A percentile compares a stretch with the other conserved stretches of the same genome.
Conservation (phyloP, 2,888 invertebrate species). For the Atethmia centrago region DNA sequence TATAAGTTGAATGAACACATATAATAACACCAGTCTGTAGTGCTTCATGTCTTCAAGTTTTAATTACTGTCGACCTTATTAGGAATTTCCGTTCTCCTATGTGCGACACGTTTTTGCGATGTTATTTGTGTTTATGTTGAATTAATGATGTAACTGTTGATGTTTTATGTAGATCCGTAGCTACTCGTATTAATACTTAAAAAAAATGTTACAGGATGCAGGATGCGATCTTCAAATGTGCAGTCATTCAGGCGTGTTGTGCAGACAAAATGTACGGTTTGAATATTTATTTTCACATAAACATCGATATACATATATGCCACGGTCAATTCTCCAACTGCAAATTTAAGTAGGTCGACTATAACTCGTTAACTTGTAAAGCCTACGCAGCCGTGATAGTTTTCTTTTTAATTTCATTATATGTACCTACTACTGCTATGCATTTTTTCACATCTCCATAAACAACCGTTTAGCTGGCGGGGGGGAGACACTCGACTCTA, state of each 20-base stretch:
- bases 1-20: slow-evolving; percentile 33
- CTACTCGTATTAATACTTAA: no score
- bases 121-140: background rate
- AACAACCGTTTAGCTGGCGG: no score
- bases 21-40: background rate
- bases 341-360: no score
- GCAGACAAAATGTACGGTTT: background rate
- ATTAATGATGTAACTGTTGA: slow-evolving; percentile 8
- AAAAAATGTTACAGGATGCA: background rate
- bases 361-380: no score
- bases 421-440: no score
- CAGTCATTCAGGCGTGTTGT: background rate
- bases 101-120: slow-evolving; percentile 30
- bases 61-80: slow-evolving; percentile 45
- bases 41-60: slow-evolving; percentile 14
- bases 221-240: background rate
- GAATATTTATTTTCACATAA: no score
- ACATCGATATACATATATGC: no score
- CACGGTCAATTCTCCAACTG: no score
- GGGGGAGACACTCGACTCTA: no score
- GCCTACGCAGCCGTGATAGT: no score
- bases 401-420: no score
- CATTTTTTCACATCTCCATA: no score
- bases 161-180: background rate
- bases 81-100: slow-evolving; percentile 41